Conservation (phyloP, 2,888 invertebrate species). For the Idaea dimidiata region DNA sequence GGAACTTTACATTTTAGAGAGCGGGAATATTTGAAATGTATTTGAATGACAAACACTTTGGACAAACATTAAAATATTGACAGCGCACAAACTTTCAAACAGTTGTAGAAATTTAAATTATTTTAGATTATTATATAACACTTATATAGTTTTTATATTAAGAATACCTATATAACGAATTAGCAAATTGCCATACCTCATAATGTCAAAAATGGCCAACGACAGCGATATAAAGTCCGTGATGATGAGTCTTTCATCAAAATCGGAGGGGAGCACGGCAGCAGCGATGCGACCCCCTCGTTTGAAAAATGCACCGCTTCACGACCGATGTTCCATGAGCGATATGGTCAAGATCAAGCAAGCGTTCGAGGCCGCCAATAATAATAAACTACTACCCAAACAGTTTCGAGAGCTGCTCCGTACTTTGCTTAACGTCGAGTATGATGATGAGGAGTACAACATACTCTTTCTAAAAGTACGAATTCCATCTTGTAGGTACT, state of each 20-base stretch:
- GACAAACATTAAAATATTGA: not conserved
- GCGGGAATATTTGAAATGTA: too few relatives aligned
- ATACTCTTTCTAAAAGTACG: conserved; percentile 83
- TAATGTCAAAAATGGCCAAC: conserved; percentile 44
- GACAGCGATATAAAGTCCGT: conserved; percentile 58
- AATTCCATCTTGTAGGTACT: not conserved
- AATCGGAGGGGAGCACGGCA: conserved; percentile 57
- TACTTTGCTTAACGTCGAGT: conserved; percentile 68
- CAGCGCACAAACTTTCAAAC: not conserved
- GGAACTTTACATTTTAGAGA: too few relatives aligned
- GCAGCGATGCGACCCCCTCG: conserved; percentile 34
- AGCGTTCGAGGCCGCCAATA: conserved; percentile 64
- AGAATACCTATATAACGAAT: not conserved
- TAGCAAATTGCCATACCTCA: not conserved
- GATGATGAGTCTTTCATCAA: conserved; percentile 52
- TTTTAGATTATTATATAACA: not conserved
- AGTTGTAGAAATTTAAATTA: not conserved
- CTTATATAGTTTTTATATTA: conserved; percentile 6
- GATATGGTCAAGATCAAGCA: conserved; percentile 72
- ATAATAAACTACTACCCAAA: conserved; percentile 58
- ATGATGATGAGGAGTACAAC: conserved; percentile 81
- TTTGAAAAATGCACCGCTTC: conserved; percentile 58
- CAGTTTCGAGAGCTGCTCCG: conserved; percentile 65
- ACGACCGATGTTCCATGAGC: conserved; percentile 62
- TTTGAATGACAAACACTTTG: not conserved